Evolutionary conservation across 2,797 vertebrate genomes (phyloP), one percentile per base, ranked within the genome.

Genomic region (Eulemur albifrons): DNA sequence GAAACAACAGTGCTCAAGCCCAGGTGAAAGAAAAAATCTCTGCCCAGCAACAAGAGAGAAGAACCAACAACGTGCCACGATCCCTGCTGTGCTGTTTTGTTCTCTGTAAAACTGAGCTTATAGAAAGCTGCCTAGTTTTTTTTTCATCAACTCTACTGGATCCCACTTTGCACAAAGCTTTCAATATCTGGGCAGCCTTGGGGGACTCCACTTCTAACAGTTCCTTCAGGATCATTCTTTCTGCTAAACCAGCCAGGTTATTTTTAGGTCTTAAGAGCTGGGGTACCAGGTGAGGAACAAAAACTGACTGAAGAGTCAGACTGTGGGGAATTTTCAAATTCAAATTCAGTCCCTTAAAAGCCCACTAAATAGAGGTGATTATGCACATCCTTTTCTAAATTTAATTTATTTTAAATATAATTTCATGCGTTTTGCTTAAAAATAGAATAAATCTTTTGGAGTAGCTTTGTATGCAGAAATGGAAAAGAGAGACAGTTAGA

Each of bases 221-320:
- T 80, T 98, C 93, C 97, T 93, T 97, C 81, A 93, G 52, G 63
- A n/a, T 97, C 52, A 86, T 7, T 93, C 80, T 96, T 97, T 65
- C 30, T 50, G 13, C 20, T 94, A 61, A 93, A 20, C 85, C 70
- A 59, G 17, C 3, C 73, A n/a, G 82, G 84, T 88, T 97, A 90
- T 97, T 97, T 98, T 98, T 96, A 97, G 70, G 70, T 52, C 50
- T 93, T 77, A 94, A 83, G 63, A 96, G 35, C 84, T 61, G 79
- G 48, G 61, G 50, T 87, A 65, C 86, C 86, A 97, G 50, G 65
- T 96, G 83, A 97, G 89, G 85, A 96, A 69, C 35, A 75, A 90
- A 45, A 73, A 63, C 11, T 45, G 7, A 70, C 2, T 5, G 14
- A 63, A 70, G 8, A 27, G 17, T 45, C 32, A 80, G 61, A 21